Evolutionary conservation across 2,797 vertebrate genomes (phyloP).

Genomic region (Chiloscyllium punctatum): DNA sequence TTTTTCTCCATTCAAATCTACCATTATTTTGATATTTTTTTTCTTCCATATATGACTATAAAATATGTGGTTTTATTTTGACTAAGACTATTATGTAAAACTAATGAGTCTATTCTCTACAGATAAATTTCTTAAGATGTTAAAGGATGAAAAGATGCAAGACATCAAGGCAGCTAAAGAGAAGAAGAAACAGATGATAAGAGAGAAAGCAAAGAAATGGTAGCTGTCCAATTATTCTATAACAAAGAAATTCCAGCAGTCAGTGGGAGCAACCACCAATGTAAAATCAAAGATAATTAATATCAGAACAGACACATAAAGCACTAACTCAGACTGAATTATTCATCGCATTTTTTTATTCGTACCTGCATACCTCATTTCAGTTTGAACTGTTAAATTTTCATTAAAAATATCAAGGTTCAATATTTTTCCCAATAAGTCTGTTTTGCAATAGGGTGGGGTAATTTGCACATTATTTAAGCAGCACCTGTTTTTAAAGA

Average conservation of each 20-base stretch:
- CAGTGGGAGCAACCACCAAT: not conserved
- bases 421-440: not conserved
- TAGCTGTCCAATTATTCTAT: not conserved
- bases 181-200: slow-evolving; percentile 25
- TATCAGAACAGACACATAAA: not conserved
- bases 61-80: not conserved
- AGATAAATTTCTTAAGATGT: slow-evolving; percentile 38
- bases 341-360: not conserved
- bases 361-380: not conserved
- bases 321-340: not conserved
- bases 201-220: slow-evolving; percentile 28
- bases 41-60: not conserved
- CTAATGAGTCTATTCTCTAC: not conserved
- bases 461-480: not conserved
- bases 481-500: not conserved
- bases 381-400: not conserved
- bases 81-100: not conserved
- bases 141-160: slow-evolving; percentile 39
- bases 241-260: not conserved
- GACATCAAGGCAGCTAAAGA: slow-evolving; percentile 27
- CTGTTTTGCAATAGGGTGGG: not conserved
- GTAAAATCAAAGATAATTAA: not conserved
- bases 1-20: not conserved
- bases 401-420: not conserved
- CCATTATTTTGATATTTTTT: not conserved